A percentile compares a stretch with the other conserved stretches of the same genome.
Evolutionary conservation across 1,140 invertebrate genomes (phyloP).

Genomic region (Macrobrachium nipponense): DNA sequence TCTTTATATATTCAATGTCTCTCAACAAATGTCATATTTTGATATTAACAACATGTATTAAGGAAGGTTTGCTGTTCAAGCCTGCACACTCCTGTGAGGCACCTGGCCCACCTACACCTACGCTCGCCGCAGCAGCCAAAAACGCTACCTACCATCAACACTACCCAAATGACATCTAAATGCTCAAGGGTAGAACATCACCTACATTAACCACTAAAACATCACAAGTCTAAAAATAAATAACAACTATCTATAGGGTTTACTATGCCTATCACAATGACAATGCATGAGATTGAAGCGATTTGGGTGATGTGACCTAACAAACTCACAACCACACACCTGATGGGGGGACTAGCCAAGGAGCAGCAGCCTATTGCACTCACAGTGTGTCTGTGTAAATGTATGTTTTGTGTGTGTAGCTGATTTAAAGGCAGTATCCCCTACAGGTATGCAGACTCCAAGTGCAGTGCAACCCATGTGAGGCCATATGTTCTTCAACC

Average conservation of each 20-base stretch:
- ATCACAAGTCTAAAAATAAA: slow-evolving; percentile 62
- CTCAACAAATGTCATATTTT: slow-evolving; percentile 6
- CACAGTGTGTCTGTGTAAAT: slow-evolving; percentile 16
- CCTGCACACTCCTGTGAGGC: slow-evolving; percentile 41
- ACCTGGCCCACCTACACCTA: slow-evolving; percentile 56
- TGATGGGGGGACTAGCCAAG: slow-evolving; percentile 38
- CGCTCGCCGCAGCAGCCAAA: slow-evolving; percentile 48
- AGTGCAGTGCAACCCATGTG: slow-evolving; percentile 57
- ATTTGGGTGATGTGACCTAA: slow-evolving; percentile 60
- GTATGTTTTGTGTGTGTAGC: slow-evolving; percentile 10
- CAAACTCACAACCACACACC: slow-evolving; percentile 46
- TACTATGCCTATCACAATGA: slow-evolving; percentile 61
- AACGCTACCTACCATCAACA: slow-evolving; percentile 56
- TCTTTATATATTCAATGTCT: too few relatives aligned
- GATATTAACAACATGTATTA: background rate
- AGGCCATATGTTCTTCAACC: slow-evolving; percentile 40
- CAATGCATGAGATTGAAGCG: slow-evolving; percentile 61
- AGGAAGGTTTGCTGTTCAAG: slow-evolving; percentile 36
- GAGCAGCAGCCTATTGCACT: slow-evolving; percentile 14
- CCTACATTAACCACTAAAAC: slow-evolving; percentile 57
- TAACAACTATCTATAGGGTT: slow-evolving; percentile 61
- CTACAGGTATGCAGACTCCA: slow-evolving; percentile 45
- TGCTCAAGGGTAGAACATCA: slow-evolving; percentile 60
- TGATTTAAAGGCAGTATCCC: slow-evolving; percentile 23
- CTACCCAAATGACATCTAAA: slow-evolving; percentile 59